A percentile compares a stretch with the other conserved stretches of the same genome.
Conservation (phyloP, 2,888 invertebrate species). For the Holacanthella duospinosa region DNA sequence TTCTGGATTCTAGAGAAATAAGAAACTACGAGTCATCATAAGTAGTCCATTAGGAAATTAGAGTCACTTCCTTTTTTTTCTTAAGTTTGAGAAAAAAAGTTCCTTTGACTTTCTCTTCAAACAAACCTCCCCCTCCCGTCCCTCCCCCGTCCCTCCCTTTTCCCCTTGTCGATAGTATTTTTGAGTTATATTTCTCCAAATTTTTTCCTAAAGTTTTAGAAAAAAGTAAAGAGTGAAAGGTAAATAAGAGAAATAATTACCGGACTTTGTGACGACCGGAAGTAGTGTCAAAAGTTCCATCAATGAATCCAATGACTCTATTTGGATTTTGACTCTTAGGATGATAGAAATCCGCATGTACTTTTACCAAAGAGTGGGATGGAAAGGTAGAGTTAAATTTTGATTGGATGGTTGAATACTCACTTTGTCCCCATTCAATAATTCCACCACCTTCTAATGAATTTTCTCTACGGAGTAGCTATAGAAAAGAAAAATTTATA, state of each 20-base stretch:
- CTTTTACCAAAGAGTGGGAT: conserved; percentile 3
- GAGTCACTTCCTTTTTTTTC: background rate
- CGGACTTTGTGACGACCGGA: conserved; percentile 34
- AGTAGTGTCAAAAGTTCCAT: conserved; percentile 33
- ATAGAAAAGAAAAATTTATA: background rate
- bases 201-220: no score
- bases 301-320: conserved; percentile 18
- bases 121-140: background rate
- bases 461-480: conserved; percentile 21
- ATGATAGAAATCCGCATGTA: conserved; percentile 19
- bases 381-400: conserved; percentile 35
- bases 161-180: no score
- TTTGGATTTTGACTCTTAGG: conserved; percentile 13
- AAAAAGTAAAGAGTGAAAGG: no score
- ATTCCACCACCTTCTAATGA: conserved; percentile 27
- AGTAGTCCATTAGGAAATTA: background rate
- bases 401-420: conserved; percentile 29
- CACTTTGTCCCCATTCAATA: conserved; percentile 31
- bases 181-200: no score
- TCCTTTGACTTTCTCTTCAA: background rate
- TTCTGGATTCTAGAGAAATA: conserved; percentile 16
- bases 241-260: conserved; percentile 16
- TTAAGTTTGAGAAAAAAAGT: background rate
- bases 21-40: no score
- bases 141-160: no score